phyloP scores from a whole-genome alignment of 2,888 invertebrate genomes.

The Cephus rjabovi region DNA sequence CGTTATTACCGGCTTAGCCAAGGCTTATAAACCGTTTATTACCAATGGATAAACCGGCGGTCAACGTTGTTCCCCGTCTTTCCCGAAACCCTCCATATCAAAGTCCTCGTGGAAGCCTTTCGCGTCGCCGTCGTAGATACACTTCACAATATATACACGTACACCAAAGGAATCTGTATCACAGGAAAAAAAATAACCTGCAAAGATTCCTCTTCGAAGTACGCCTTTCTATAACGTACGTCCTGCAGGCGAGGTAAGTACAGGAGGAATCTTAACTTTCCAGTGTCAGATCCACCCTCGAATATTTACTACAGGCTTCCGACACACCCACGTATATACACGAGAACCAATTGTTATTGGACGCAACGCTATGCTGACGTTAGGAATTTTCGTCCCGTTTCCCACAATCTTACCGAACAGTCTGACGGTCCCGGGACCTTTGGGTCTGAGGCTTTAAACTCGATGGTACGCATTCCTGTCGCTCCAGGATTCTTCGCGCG shows the following conservation, averaged over 20 bases:
- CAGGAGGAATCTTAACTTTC: not conserved
- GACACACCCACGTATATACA: not conserved
- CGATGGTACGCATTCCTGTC: not conserved
- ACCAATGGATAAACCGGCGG: not conserved
- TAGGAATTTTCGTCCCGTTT: not conserved
- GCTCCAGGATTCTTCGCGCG: not conserved
- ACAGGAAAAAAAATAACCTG: not conserved
- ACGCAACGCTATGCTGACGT: not conserved
- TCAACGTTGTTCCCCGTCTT: conserved; percentile 1
- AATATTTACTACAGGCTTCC: not conserved
- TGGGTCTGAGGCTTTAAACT: not conserved
- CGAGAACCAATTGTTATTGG: not conserved
- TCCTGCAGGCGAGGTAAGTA: not conserved
- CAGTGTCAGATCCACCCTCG: not conserved
- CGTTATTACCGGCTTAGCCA: conserved; percentile 38
- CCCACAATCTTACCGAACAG: not conserved
- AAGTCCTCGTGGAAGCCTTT: conserved; percentile 8
- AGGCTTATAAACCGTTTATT: conserved; percentile 30
- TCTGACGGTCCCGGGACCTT: not conserved
- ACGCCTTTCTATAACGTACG: not conserved
- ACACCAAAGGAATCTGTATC: not conserved
- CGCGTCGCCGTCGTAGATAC: too few relatives aligned
- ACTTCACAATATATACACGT: not conserved
- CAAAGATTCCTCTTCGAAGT: not conserved
- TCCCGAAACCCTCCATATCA: not conserved